Percentiles rank a stretch among this genome's conserved stretches.
These are phyloP conservation scores for Pelecanus crispus DNA, from an alignment of 2,113 vertebrate species.

Conservation along the genomic window DNA sequence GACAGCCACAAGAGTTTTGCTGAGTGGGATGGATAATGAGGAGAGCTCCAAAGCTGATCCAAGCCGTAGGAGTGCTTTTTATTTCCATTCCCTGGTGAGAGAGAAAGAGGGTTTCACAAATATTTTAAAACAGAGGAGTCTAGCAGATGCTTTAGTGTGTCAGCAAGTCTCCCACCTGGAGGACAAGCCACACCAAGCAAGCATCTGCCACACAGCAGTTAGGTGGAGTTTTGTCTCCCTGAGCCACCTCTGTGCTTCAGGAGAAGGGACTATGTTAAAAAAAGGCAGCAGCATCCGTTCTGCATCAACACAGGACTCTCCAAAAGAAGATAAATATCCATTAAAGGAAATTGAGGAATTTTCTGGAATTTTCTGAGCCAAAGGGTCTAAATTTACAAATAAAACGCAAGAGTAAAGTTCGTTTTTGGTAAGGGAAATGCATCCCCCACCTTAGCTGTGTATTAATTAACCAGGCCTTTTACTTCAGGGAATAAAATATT, in stretches of 20 bases:
- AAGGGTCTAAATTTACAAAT: background rate
- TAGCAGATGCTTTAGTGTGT: background rate
- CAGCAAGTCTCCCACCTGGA: background rate
- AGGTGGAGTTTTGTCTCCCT: background rate
- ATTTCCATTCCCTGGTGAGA: background rate
- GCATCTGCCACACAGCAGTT: background rate
- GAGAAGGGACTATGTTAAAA: background rate
- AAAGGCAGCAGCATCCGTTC: background rate
- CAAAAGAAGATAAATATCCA: background rate
- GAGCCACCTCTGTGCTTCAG: background rate
- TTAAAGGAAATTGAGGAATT: background rate
- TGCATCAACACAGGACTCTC: background rate
- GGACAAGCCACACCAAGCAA: background rate
- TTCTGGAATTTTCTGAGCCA: background rate
- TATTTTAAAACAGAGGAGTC: background rate
- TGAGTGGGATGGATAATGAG: background rate
- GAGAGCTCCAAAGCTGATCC: background rate
- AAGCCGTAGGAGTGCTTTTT: background rate
- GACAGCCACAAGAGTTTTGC: background rate
- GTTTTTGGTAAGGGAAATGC: background rate
- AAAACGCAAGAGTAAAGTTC: background rate
- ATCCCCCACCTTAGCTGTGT: background rate
- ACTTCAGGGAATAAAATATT: constrained; percentile 7
- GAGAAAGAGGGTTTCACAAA: background rate
- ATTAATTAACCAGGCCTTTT: constrained; percentile 21